A percentile compares a stretch with the other conserved stretches of the same genome.
Evolutionary conservation across 2,888 invertebrate species (phyloP).

Genomic region (Nesidiocoris tenuis): DNA sequence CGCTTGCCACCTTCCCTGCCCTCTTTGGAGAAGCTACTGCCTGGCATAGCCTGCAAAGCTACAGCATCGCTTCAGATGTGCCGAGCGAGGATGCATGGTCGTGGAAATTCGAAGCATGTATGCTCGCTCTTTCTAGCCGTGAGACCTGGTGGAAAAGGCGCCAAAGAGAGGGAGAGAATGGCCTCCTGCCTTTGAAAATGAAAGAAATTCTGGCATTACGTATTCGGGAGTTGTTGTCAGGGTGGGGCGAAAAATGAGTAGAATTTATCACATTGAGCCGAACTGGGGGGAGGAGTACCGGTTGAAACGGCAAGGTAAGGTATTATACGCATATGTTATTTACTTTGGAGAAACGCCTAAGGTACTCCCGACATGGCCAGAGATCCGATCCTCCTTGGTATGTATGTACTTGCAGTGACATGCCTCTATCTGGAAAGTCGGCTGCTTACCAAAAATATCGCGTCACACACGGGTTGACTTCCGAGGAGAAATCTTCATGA

Average conservation of each 20-base stretch:
- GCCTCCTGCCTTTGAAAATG: conserved; percentile 15
- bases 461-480: not conserved
- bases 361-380: not conserved
- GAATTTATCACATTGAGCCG: conserved; percentile 25
- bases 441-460: not conserved
- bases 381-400: conserved; percentile 4
- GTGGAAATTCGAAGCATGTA: conserved; percentile 28
- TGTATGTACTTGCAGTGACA: conserved; percentile 5
- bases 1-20: conserved; percentile 16
- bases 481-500: not conserved
- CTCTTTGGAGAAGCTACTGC: no score
- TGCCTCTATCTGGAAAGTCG: not conserved
- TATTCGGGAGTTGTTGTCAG: conserved; percentile 28
- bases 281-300: conserved; percentile 6
- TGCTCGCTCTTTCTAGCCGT: conserved; percentile 15
- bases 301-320: conserved; percentile 19
- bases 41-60: not conserved
- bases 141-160: conserved; percentile 25
- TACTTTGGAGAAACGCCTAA: conserved; percentile 2
- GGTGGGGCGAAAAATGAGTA: conserved; percentile 27
- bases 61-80: not conserved
- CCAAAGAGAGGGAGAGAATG: not conserved
- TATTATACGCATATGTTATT: conserved; percentile 26
- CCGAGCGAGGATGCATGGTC: conserved; percentile 26
- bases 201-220: conserved; percentile 35